phyloP scores from a whole-genome alignment of 2,888 invertebrate species.

The Tridacna gigas region DNA sequence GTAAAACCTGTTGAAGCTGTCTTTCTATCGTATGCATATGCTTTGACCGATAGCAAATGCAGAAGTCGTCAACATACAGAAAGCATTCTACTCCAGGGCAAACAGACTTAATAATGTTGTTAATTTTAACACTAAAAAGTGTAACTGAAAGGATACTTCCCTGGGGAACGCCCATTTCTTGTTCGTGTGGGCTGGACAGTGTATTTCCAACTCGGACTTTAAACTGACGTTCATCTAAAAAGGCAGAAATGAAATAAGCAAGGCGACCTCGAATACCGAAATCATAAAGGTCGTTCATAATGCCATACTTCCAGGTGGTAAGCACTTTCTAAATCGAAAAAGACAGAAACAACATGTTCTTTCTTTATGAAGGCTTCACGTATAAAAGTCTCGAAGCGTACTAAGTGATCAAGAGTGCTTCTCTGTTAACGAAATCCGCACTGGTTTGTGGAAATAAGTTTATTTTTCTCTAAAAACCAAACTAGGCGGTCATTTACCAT shows the following conservation, averaged over 20 bases:
- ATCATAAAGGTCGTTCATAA: constrained; percentile 31
- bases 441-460: constrained; percentile 52
- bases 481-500: constrained; percentile 28
- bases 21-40: constrained; percentile 35
- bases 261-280: no score
- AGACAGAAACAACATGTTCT: constrained; percentile 63
- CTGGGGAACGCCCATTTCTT: constrained; percentile 38
- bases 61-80: constrained; percentile 31
- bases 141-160: constrained; percentile 29
- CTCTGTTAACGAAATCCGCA: constrained; percentile 53
- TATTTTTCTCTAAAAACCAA: constrained; percentile 47
- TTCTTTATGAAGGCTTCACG: constrained; percentile 56
- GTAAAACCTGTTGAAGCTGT: constrained; percentile 30
- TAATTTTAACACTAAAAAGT: constrained; percentile 30
- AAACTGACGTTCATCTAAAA: constrained; percentile 25
- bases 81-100: constrained; percentile 26
- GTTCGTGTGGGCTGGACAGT: background rate
- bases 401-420: constrained; percentile 51
- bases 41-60: constrained; percentile 27
- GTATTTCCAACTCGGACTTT: constrained; percentile 20
- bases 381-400: constrained; percentile 7
- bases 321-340: constrained; percentile 28
- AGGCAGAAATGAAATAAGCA: constrained; percentile 17
- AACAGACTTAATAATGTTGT: constrained; percentile 4
- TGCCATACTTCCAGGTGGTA: constrained; percentile 44